Conservation (phyloP, 2,113 vertebrate genomes). For the Perognathus longimembris region DNA sequence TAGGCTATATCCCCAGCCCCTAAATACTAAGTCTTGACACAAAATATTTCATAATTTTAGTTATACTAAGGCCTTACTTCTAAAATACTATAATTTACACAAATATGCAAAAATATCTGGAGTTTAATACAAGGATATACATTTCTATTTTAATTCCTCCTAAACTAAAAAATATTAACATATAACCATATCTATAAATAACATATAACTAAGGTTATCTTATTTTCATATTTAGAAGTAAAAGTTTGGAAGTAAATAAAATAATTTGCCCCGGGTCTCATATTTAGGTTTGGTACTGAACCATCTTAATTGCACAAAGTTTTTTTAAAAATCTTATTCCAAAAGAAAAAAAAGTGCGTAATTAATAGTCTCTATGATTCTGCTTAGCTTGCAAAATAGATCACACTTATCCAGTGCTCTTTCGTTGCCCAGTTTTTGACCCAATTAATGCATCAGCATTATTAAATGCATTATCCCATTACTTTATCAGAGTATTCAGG, state of each 20-base stretch:
- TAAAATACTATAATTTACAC: neutral
- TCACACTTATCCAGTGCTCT: no score
- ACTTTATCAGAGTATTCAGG: neutral
- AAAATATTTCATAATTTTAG: neutral
- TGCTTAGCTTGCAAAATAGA: neutral
- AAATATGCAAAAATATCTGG: neutral
- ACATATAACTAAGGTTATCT: neutral
- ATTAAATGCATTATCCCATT: neutral
- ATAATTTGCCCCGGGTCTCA: neutral
- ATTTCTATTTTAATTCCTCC: neutral
- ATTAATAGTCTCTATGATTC: neutral
- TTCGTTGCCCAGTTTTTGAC: no score
- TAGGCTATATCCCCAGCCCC: no score
- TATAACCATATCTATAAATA: neutral
- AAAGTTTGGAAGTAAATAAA: conserved; percentile 20
- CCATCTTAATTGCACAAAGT: neutral
- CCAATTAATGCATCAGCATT: neutral
- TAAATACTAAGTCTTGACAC: neutral
- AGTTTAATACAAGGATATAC: neutral
- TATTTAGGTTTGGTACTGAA: neutral
- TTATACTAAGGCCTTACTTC: neutral
- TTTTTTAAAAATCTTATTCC: neutral
- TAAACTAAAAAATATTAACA: neutral
- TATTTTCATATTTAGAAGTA: conserved; percentile 45
- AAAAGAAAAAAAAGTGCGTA: neutral